Conservation (phyloP, 1,140 invertebrate genomes). For the Leptinotarsa texana region DNA sequence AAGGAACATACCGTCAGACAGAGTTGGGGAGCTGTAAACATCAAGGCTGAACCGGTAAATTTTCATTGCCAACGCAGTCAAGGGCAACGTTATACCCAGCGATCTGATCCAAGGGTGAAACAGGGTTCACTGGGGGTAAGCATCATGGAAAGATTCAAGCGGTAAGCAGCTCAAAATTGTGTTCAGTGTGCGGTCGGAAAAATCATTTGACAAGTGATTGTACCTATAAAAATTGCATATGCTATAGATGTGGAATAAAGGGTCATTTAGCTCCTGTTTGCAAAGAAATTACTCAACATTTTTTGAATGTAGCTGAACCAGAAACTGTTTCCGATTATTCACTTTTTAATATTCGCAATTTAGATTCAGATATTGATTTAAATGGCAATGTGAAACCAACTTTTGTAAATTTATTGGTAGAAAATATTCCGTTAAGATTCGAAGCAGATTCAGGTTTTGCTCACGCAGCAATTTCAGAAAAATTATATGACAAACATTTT, state of each 20-base stretch:
- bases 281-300: slow-evolving; percentile 19
- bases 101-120: background rate
- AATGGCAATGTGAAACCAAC: slow-evolving; percentile 29
- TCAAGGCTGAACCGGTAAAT: background rate
- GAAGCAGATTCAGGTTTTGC: slow-evolving; percentile 32
- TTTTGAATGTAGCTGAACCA: slow-evolving; percentile 11
- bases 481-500: slow-evolving; percentile 35
- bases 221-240: slow-evolving; percentile 21
- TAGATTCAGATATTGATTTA: background rate
- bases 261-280: slow-evolving; percentile 24
- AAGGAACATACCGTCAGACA: slow-evolving; percentile 10
- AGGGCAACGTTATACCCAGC: background rate
- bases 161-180: background rate
- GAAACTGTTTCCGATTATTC: background rate
- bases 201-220: slow-evolving; percentile 17
- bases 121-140: background rate
- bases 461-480: slow-evolving; percentile 32
- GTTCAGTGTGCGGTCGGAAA: slow-evolving; percentile 18
- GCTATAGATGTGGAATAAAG: slow-evolving; percentile 25
- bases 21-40: background rate
- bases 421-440: slow-evolving; percentile 30
- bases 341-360: background rate
- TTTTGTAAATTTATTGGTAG: slow-evolving; percentile 29
- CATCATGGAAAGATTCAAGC: background rate
- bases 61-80: background rate